A percentile compares a stretch with the other conserved stretches of the same genome.
Conservation (phyloP, 2,797 vertebrate species). For the Acanthis flammea region DNA sequence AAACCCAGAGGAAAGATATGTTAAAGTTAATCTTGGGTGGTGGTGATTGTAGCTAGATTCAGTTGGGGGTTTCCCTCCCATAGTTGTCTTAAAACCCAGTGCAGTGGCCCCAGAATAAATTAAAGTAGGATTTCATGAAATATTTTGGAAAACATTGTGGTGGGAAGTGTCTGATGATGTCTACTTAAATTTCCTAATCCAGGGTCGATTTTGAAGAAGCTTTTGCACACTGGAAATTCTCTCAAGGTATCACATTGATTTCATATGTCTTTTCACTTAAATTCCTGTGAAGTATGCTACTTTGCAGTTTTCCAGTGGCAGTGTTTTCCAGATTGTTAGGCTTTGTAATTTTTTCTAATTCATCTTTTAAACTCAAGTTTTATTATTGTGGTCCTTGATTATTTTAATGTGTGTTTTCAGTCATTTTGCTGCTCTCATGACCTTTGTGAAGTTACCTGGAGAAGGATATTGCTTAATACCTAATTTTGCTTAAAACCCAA, state of each 20-base stretch:
- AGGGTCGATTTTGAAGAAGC: conserved; percentile 98
- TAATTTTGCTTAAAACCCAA: background rate
- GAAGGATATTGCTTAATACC: background rate
- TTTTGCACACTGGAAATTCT: conserved; percentile 99
- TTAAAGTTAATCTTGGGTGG: background rate
- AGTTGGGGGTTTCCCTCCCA: fast-evolving
- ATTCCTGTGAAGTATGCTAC: background rate
- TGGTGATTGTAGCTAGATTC: background rate
- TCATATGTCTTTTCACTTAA: background rate
- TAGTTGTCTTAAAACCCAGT: background rate
- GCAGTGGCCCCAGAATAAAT: background rate
- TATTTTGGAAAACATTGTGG: background rate
- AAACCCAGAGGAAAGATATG: background rate
- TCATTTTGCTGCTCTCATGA: background rate
- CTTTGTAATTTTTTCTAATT: background rate
- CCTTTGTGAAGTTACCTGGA: background rate
- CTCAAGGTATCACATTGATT: conserved; percentile 84
- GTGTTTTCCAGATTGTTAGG: background rate
- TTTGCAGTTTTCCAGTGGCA: background rate
- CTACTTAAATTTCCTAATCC: conserved; percentile 42
- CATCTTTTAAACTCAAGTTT: background rate
- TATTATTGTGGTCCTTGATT: background rate
- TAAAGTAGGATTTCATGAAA: background rate
- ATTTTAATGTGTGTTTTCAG: background rate
- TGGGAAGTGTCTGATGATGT: background rate